Evolutionary conservation across 2,113 vertebrate species (phyloP), one percentile per base, ranked within the genome.

Genomic region (Antigone vipio): DNA sequence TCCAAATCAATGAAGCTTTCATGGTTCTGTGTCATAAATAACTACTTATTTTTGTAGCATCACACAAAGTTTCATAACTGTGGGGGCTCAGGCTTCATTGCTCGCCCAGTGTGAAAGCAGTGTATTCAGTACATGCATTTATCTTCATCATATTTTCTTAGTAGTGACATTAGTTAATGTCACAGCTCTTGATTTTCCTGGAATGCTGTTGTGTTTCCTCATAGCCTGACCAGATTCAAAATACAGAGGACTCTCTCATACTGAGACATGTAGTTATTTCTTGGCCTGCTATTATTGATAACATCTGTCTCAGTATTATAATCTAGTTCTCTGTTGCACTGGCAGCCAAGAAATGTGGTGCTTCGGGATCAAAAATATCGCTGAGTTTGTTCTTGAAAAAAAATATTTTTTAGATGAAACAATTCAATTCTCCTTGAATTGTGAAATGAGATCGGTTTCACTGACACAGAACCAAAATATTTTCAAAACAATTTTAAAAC

Each of bases 341-440:
- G 83, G 76, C 89, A 95, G 94, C 89, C 91, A 97, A 96, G 79
- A 96, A 92, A 84, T 78, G 64, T 90, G 82, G 71, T 74, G 83
- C 47, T 95, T 92, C 0, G 0, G 93, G 76, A 77, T 96, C 67
- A 95, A 93, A 95, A 93, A 47, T 93, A 67, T 74, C 84, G 29
- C 72, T 89, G 89, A 55, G 30, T 89, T 93, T 73, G 63, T 63
- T 87, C 56, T 91, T 75, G 50, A 76, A 73, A 34, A 19, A 74
- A 10, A 1, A 0, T 35, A 60, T 72, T 76, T 86, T 90, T 92
- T 49, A 59, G 64, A 88, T 81, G 32, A 81, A 95, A 67, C 59
- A 53, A 84, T 88, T 83, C 83, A 77, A 81, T 91, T 95, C 76
- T 40, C 26, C 1, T 0, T 34, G 63, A 89, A 77, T 81, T 95